Base-by-base conservation (phyloP, 2,797 vertebrate genomes). In the Myotis daubentonii region DNA sequence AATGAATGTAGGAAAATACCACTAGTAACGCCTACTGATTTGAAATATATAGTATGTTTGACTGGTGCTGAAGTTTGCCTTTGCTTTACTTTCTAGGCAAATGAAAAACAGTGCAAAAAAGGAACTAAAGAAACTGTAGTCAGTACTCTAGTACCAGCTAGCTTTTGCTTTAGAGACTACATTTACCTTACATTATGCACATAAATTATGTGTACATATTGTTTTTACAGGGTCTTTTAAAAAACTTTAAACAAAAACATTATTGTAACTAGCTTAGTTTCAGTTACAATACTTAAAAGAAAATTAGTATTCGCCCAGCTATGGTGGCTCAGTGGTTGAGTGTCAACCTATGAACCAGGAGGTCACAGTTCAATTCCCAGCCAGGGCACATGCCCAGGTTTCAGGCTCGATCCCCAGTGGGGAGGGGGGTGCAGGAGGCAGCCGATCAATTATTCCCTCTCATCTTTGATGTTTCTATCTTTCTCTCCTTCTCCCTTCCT, bases 151-250 rank as follows among this genome's bases (percentile, higher is more conserved):
- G 38, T n/a, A 55, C 8, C 53, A 94, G 57, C 4, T 83, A 62
- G 20, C 9, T 87, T 74, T 76, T 80, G 55, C 36, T 93, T 90
- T 23, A 89, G 94, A 87, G 90, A 87, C 19, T 65, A 20, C 47
- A 62, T 47, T 86, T 66, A 79, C 4, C 25, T 78, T 83, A 84
- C 2, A 47, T 15, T 76, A 3, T 79, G 6, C 19, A 89, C 19
- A 57, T 17, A 88, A 95, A 66, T 72, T 49, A 49, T 30, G 15
- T 85, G 10, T n/a, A 72, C 19, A 68, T 51, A 36, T 11, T 74
- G 71, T 78, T 93, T 80, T 85, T 81, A 95, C 6, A 84, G 36
- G 47, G 44, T 79, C 79, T 78, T 89, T 93, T 79, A 91, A 80
- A 62, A 57, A 94, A 25, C 13, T 47, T 9, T 85, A 82, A 84